Base-by-base conservation (phyloP, 1,140 invertebrate genomes). In the Pseudoatta argentina region DNA sequence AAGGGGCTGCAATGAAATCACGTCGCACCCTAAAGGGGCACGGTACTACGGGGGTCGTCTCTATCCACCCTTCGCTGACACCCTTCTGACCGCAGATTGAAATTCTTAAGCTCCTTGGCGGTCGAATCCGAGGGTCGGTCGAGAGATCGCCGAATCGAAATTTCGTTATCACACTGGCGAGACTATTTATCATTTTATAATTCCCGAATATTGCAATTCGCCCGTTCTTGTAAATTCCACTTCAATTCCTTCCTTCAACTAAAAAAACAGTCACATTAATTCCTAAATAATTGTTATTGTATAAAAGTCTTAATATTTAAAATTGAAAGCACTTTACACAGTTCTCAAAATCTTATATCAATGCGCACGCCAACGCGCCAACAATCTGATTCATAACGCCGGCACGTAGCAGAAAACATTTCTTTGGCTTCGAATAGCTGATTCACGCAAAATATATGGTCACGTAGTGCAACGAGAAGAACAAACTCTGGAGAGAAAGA, bases 81-180 rank as follows among this genome's bases (percentile, higher is more conserved):
- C 94, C 91, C 93, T 93, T 89, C 92, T 93, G 93, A 94, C 94
- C 94, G 92, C 94, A 94, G 94, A 95, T 95, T 95, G 94, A 95
- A 95, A 95, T 95, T 95, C 94, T 94, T 94, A 93, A 92, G 90
- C 92, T 89, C 87, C 87, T 88, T 64, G 63, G 30, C 71, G 71
- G 86, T 72, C 71, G 44, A 67, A 59, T 69, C 55, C 55, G 57
- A 87, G 87, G 77, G 89, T 87, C 66, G 86, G 83, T 85, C 75
- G 78, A 78, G 53, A 86, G 53, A 86, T 73, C 79, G 78, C 71
- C 79, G 87, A 91, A 88, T 91, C 91, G 91, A 92, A 93, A 94
- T 94, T 95, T 95, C 94, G 94, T 95, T 94, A 95, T 94, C 94
- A 87, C 88, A 89, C 91, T 86, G 88, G 75, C 88, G 88, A 34